These are phyloP conservation scores for Apamea epomidion DNA, from an alignment of 2,888 invertebrate genomes.

Conservation along the genomic window DNA sequence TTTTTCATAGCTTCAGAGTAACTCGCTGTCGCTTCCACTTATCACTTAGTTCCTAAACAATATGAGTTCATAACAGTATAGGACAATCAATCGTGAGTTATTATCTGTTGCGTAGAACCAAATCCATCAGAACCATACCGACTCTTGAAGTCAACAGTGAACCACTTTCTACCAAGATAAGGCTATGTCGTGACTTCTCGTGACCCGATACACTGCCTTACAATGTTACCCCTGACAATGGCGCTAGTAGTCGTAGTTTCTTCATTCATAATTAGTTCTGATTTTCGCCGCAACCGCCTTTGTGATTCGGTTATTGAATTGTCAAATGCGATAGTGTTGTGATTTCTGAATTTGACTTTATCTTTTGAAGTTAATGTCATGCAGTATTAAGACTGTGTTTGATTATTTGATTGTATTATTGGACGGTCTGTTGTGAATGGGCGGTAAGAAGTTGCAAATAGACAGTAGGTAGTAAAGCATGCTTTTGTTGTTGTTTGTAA, in stretches of 20 bases:
- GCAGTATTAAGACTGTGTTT: constrained; percentile 42
- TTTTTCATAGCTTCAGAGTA: background rate
- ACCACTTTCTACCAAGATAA: constrained; percentile 84
- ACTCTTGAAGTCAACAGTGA: constrained; percentile 85
- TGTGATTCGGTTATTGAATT: constrained; percentile 50
- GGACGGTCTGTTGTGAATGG: constrained; percentile 41
- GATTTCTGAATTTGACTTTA: constrained; percentile 53
- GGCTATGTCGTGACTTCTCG: constrained; percentile 78
- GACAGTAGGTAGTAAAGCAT: background rate
- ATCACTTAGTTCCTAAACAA: constrained; percentile 69
- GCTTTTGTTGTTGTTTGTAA: background rate
- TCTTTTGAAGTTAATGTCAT: constrained; percentile 47
- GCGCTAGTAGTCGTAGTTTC: constrained; percentile 57
- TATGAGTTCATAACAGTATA: constrained; percentile 71
- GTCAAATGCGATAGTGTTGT: constrained; percentile 55
- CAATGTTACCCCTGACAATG: constrained; percentile 66
- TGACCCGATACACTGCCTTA: constrained; percentile 73
- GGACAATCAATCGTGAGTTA: constrained; percentile 87
- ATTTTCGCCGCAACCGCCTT: constrained; percentile 43
- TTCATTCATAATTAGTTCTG: constrained; percentile 53
- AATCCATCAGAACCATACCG: constrained; percentile 81
- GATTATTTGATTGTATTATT: constrained; percentile 47
- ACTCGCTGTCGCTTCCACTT: constrained; percentile 55
- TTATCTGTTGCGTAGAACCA: constrained; percentile 77
- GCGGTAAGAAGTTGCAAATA: constrained; percentile 16